phyloP scores from a whole-genome alignment of 2,888 invertebrate genomes.

The Vesta saturnalis region DNA sequence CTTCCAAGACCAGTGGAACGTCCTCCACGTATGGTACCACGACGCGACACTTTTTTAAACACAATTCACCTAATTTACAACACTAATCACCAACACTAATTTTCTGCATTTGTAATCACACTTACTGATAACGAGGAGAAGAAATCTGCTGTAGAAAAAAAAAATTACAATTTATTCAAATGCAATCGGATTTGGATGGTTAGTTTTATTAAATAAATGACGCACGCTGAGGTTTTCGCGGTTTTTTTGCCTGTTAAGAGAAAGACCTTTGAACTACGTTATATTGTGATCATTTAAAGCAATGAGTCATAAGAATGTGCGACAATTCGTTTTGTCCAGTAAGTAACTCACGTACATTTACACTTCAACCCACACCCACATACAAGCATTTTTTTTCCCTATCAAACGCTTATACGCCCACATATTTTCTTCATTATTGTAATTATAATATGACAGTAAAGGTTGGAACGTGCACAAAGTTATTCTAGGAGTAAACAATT shows the following conservation, averaged over 20 bases:
- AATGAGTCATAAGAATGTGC: background rate
- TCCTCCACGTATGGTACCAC: constrained; percentile 61
- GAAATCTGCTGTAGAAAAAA: constrained; percentile 4
- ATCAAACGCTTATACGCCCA: constrained; percentile 4
- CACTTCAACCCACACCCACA: constrained; percentile 16
- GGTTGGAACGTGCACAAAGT: constrained; percentile 14
- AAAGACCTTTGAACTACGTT: constrained; percentile 2
- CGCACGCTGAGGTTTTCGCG: background rate
- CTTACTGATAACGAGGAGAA: no score
- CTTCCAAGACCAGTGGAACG: constrained; percentile 64
- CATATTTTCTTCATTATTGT: constrained; percentile 27
- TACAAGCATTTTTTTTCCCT: constrained; percentile 6
- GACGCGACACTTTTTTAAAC: constrained; percentile 43
- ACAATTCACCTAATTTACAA: constrained; percentile 21
- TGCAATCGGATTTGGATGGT: background rate
- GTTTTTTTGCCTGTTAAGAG: background rate
- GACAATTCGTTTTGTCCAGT: background rate
- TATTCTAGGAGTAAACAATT: constrained; percentile 26
- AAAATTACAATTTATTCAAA: background rate
- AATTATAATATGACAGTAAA: constrained; percentile 21
- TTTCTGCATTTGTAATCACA: constrained; percentile 23
- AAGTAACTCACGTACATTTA: background rate
- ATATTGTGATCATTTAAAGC: no score
- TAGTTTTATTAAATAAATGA: background rate
- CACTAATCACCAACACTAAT: constrained; percentile 29